Conservation (phyloP, 1,140 invertebrate species). For the Atopsyche davidsoni region DNA sequence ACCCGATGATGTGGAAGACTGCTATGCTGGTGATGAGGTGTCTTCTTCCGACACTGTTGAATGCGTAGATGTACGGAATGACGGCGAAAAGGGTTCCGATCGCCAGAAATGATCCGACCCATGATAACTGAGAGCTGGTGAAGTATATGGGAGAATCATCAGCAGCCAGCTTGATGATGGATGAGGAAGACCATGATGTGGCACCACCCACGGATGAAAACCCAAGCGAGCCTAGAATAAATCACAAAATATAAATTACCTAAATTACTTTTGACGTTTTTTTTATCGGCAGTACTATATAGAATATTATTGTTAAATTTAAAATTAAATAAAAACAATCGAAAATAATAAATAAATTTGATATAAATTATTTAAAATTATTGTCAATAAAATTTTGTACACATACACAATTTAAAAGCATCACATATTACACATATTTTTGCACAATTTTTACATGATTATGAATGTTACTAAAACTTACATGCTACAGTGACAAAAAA, state of each 20-base stretch:
- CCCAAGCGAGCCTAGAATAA: conserved; percentile 21
- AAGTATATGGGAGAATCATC: conserved; percentile 22
- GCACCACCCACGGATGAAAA: conserved; percentile 23
- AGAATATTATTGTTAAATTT: not conserved
- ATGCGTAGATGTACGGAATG: conserved; percentile 23
- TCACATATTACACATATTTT: too few species aligned
- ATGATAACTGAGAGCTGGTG: conserved; percentile 19
- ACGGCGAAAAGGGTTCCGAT: conserved; percentile 19
- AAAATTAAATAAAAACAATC: conserved; percentile 4
- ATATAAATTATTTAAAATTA: conserved; percentile 3
- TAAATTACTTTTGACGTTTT: not conserved
- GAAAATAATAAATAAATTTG: not conserved
- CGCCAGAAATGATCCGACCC: conserved; percentile 26
- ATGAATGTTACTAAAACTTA: too few species aligned
- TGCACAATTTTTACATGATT: too few species aligned
- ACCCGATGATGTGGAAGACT: conserved; percentile 18
- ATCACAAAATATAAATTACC: not conserved
- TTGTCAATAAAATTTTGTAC: too few species aligned
- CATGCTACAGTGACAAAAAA: conserved; percentile 17
- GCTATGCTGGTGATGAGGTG: conserved; percentile 19
- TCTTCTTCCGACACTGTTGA: conserved; percentile 26
- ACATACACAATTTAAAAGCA: too few species aligned
- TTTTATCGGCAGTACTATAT: not conserved
- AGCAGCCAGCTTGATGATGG: conserved; percentile 21
- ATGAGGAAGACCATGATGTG: conserved; percentile 29